Conservation (phyloP, 2,113 vertebrate species). For the Paralichthys olivaceus region DNA sequence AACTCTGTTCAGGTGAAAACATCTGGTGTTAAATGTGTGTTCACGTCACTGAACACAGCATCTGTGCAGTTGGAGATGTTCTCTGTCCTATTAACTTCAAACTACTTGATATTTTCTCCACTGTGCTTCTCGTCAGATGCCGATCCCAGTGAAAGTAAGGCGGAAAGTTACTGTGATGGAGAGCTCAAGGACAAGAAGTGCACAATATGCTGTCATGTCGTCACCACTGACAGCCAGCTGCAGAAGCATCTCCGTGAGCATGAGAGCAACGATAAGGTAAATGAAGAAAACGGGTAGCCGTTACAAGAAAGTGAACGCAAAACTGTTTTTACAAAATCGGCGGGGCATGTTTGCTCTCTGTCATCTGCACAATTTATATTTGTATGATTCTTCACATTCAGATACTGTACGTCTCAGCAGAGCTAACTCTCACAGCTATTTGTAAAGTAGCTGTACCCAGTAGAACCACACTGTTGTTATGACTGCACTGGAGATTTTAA, state of each 20-base stretch:
- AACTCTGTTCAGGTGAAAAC: neutral
- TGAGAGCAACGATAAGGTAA: constrained; percentile 95
- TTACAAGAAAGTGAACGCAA: neutral
- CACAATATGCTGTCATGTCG: constrained; percentile 90
- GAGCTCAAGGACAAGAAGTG: constrained; percentile 88
- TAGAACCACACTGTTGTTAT: neutral
- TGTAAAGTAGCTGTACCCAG: neutral
- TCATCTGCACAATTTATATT: neutral
- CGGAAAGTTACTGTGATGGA: constrained; percentile 83
- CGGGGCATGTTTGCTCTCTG: neutral
- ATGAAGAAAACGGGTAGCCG: neutral
- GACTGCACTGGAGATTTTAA: neutral
- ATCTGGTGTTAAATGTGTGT: neutral
- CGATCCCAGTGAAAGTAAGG: constrained; percentile 70
- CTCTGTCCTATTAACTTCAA: neutral
- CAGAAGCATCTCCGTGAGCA: constrained; percentile 96
- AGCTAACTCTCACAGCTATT: neutral
- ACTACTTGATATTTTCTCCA: neutral
- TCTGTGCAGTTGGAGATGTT: neutral
- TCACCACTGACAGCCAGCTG: constrained; percentile 92
- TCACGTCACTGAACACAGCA: neutral
- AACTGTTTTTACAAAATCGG: neutral
- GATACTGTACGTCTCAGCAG: neutral
- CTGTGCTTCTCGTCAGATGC: constrained; percentile 54
- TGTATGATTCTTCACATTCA: neutral